Evolutionary conservation across 2,113 vertebrate species (phyloP), one percentile per base, ranked within the genome.

Genomic region (Chelonoidis abingdonii): DNA sequence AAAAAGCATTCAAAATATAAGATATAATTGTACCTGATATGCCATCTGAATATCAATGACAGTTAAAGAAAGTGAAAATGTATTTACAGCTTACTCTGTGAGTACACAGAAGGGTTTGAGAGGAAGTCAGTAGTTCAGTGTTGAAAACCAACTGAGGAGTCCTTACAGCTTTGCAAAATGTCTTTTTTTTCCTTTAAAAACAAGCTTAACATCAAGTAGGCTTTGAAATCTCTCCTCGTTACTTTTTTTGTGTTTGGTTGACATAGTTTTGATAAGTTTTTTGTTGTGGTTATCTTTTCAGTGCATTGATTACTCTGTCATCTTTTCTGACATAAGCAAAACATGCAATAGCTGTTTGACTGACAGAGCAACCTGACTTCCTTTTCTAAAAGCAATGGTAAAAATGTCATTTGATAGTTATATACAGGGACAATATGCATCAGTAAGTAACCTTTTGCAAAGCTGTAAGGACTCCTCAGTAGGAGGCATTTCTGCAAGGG

Each of bases 41-140:
- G 10, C 3, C 6, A 50, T 2, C n/a, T 21, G 24, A 24, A 1
- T n/a, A 14, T 47, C 0, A 1, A 10, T 57, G 86, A 8, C 38
- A 83, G n/a, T 44, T 59, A 83, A 29, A 80, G 53, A 8, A 41
- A 47, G 75, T 78, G 24, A 78, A 57, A 50, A 79, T 83, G 29
- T 79, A 19, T 81, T 83, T 90, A 10, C 31, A 4, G 17, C 3
- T 59, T 41, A 82, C 35, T 50, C 12, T 85, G 13, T 62, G 22
- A 80, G 8, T 38, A 54, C 38, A 47, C 52, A 90, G 57, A 22
- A 91, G 35, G 3, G 27, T n/a, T 59, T 59, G 8, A 5, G 27
- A 89, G 35, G 83, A 62, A 31, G 41, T 57, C 8, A 87, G 27
- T 84, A 31, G 25, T 8, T 86, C n/a, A 80, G 3, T 49, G 86